phyloP scores from a whole-genome alignment of 2,888 invertebrate species.

The Perizoma flavofasciatum region DNA sequence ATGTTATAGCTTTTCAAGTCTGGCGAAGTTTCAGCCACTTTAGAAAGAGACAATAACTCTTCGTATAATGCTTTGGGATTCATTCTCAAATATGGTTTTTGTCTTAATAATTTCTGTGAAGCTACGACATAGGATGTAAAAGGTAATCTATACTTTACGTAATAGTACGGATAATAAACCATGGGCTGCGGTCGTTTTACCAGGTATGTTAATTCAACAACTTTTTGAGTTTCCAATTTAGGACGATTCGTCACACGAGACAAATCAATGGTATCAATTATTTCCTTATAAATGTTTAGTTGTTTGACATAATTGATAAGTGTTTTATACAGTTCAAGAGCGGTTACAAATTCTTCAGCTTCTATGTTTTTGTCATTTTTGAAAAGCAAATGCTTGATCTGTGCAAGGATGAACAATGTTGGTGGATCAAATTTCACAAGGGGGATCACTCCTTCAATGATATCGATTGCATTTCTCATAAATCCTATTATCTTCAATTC shows the following conservation, averaged over 20 bases:
- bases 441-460: slow-evolving; percentile 15
- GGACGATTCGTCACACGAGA: slow-evolving; percentile 45
- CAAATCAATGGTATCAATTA: slow-evolving; percentile 35
- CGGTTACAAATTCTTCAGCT: slow-evolving; percentile 19
- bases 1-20: slow-evolving; percentile 50
- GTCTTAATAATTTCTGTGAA: slow-evolving; percentile 43
- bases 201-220: slow-evolving; percentile 64
- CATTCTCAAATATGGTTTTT: slow-evolving; percentile 47
- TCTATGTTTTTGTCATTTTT: slow-evolving; percentile 17
- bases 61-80: slow-evolving; percentile 52
- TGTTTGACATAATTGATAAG: slow-evolving; percentile 35
- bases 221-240: slow-evolving; percentile 53
- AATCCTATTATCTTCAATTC: slow-evolving; percentile 9
- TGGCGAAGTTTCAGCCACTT: slow-evolving; percentile 53
- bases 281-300: slow-evolving; percentile 34
- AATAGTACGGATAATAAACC: slow-evolving; percentile 57
- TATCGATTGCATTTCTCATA: slow-evolving; percentile 14
- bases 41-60: slow-evolving; percentile 49
- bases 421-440: slow-evolving; percentile 16
- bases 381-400: slow-evolving; percentile 14
- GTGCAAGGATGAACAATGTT: slow-evolving; percentile 10
- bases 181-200: slow-evolving; percentile 54
- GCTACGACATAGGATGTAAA: slow-evolving; percentile 51
- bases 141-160: slow-evolving; percentile 65
- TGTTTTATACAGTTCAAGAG: slow-evolving; percentile 27